Evolutionary conservation across 2,113 vertebrate genomes (phyloP).

Genomic region (Caranx ignobilis): DNA sequence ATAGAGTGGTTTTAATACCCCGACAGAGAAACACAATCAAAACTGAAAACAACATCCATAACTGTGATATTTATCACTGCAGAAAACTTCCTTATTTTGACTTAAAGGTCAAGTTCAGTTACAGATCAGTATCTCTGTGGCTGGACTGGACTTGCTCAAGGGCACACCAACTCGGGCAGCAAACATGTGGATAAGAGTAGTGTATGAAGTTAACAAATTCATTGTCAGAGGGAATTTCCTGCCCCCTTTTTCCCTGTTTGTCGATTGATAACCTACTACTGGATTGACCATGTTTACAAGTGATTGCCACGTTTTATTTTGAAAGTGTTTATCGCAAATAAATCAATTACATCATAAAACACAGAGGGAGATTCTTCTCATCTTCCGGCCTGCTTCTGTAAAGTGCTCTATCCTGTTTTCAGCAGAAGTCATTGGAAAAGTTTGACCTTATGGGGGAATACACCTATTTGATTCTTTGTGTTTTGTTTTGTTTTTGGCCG

Average conservation of each 20-base stretch:
- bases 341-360: background rate
- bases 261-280: too few species aligned
- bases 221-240: too few species aligned
- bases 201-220: too few species aligned
- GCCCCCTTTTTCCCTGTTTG: too few species aligned
- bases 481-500: too few species aligned
- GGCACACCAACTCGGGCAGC: background rate
- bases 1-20: background rate
- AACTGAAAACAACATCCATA: background rate
- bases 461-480: background rate
- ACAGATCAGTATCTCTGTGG: background rate
- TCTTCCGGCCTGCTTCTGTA: background rate
- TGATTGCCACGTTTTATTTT: too few species aligned
- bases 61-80: background rate
- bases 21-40: too few species aligned
- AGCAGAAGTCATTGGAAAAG: background rate
- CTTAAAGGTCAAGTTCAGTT: slow-evolving; percentile 27
- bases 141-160: background rate
- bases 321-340: too few species aligned
- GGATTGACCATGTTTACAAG: too few species aligned
- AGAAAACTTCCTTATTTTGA: background rate
- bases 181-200: too few species aligned
- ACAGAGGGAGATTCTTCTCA: background rate
- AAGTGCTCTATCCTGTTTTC: background rate
- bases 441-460: background rate